Percentiles rank a stretch among this genome's conserved stretches.
Conservation (phyloP, 2,888 invertebrate species). For the Metopia argyrocephala region DNA sequence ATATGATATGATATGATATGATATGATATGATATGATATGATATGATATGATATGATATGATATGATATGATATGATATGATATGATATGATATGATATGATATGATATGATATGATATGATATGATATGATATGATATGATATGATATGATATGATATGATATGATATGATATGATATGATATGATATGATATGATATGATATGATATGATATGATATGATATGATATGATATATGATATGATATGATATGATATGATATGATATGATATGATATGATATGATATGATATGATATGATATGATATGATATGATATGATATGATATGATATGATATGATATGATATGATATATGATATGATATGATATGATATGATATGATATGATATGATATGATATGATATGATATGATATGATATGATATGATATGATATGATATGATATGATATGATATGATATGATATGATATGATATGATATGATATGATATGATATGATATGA, state of each 20-base stretch:
- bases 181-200: slow-evolving; percentile 31
- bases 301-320: slow-evolving; percentile 22
- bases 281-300: slow-evolving; percentile 18
- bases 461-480: slow-evolving; percentile 37
- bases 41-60: slow-evolving; percentile 24
- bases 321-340: slow-evolving; percentile 16
- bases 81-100: slow-evolving; percentile 29
- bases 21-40: slow-evolving; percentile 24
- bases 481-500: slow-evolving; percentile 41
- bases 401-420: slow-evolving; percentile 34
- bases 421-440: slow-evolving; percentile 42
- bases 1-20: slow-evolving; percentile 24
- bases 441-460: slow-evolving; percentile 20
- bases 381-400: slow-evolving; percentile 19
- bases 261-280: slow-evolving; percentile 19
- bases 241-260: no score
- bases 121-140: slow-evolving; percentile 28
- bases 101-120: slow-evolving; percentile 27
- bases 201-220: slow-evolving; percentile 22
- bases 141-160: slow-evolving; percentile 31
- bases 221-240: no score
- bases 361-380: slow-evolving; percentile 21
- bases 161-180: slow-evolving; percentile 21
- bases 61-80: slow-evolving; percentile 26
- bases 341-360: no score